Evolutionary conservation across 2,113 vertebrate species (phyloP).

Genomic region (Mormoops blainvillei): DNA sequence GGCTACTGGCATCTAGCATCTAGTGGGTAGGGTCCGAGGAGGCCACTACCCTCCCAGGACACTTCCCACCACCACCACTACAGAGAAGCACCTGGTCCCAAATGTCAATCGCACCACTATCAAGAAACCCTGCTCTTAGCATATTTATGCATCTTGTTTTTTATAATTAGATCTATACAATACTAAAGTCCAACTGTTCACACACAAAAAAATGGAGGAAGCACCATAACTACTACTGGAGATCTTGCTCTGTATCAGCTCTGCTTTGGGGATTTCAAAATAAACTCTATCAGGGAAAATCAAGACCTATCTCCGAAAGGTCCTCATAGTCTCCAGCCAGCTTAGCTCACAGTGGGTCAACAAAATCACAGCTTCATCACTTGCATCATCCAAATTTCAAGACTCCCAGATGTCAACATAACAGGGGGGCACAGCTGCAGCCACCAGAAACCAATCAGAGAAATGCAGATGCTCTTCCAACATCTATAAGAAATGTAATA

Average conservation of each 20-base stretch:
- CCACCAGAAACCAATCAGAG: constrained; percentile 19
- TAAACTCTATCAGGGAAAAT: not conserved
- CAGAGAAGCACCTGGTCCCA: not conserved
- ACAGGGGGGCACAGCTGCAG: not conserved
- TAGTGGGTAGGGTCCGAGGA: not conserved
- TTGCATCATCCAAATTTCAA: not conserved
- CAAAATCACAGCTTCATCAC: not conserved
- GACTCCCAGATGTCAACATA: not conserved
- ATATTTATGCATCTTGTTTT: not conserved
- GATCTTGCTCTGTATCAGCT: not conserved
- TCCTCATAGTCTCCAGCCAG: not conserved
- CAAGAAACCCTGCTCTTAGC: not conserved
- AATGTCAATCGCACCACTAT: not conserved
- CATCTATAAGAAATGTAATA: constrained; percentile 48
- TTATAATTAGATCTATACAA: not conserved
- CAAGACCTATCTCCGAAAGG: not conserved
- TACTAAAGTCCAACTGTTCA: not conserved
- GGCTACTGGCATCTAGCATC: not conserved
- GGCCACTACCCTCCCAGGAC: not conserved
- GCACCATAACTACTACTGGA: not conserved
- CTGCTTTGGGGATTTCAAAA: not conserved
- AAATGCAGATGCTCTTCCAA: constrained; percentile 19
- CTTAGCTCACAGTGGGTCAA: not conserved
- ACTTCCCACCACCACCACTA: not conserved
- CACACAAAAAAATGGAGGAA: not conserved